Percentiles rank a stretch among this genome's conserved stretches.
These are phyloP conservation scores for Idaea dimidiata DNA, from an alignment of 2,888 invertebrate genomes.

Conservation along the genomic window DNA sequence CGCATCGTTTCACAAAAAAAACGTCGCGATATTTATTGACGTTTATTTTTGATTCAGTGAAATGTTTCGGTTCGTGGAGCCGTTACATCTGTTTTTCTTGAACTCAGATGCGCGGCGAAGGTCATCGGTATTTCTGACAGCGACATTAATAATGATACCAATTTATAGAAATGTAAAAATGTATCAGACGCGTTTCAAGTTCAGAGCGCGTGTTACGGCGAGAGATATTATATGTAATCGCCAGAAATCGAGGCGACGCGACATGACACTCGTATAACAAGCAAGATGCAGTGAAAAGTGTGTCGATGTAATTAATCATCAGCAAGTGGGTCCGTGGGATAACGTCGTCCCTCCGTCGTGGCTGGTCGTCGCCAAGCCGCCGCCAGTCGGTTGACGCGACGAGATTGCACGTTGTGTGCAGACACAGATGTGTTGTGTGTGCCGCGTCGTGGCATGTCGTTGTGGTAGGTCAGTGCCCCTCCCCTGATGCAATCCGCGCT, in stretches of 20 bases:
- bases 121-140: constrained; percentile 25
- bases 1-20: constrained; percentile 2
- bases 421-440: constrained; percentile 7
- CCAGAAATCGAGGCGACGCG: background rate
- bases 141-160: constrained; percentile 25
- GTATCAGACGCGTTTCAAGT: constrained; percentile 22
- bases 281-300: background rate
- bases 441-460: constrained; percentile 11
- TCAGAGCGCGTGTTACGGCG: constrained; percentile 11
- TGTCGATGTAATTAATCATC: constrained; percentile 8
- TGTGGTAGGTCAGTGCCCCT: constrained; percentile 26
- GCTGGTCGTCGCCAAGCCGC: no score
- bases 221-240: background rate
- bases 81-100: constrained; percentile 16
- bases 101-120: constrained; percentile 23
- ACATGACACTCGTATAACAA: background rate
- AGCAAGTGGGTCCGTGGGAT: constrained; percentile 20
- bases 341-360: constrained; percentile 5
- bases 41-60: constrained; percentile 3
- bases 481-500: constrained; percentile 1
- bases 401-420: background rate
- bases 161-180: constrained; percentile 19
- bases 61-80: constrained; percentile 1
- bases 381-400: background rate
- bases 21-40: constrained; percentile 6